These are phyloP conservation scores for Cantharis nigra DNA, from an alignment of 2,888 invertebrate genomes.

Conservation along the genomic window DNA sequence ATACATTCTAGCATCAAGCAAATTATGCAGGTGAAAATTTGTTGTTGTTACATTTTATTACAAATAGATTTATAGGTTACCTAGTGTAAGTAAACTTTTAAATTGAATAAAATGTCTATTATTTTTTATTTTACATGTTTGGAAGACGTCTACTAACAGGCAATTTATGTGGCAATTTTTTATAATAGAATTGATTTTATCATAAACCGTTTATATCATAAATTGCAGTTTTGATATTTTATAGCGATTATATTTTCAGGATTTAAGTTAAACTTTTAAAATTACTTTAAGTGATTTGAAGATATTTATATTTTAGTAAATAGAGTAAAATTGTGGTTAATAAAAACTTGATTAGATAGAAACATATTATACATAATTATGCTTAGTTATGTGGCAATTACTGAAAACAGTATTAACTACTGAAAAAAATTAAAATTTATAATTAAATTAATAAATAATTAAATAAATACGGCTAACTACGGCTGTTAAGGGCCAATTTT, in stretches of 20 bases:
- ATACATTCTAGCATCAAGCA: too few relatives aligned
- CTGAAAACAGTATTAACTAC: too few relatives aligned
- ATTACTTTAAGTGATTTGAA: neutral
- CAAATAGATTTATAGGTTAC: neutral
- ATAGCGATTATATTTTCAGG: neutral
- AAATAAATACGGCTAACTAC: too few relatives aligned
- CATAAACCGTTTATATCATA: neutral
- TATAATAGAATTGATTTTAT: slow-evolving; percentile 10
- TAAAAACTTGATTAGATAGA: too few relatives aligned
- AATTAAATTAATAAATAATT: too few relatives aligned
- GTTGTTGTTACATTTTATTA: neutral
- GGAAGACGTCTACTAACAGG: neutral
- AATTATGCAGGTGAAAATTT: too few relatives aligned
- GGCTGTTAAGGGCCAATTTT: too few relatives aligned
- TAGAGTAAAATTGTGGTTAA: neutral
- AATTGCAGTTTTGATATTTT: neutral
- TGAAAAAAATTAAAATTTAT: too few relatives aligned
- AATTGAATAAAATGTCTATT: neutral
- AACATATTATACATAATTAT: too few relatives aligned
- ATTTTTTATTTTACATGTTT: neutral
- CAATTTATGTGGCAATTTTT: slow-evolving; percentile 11
- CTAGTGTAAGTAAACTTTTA: neutral
- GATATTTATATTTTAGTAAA: neutral
- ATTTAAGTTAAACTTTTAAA: neutral
- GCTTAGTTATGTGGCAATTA: too few relatives aligned